phyloP scores from a whole-genome alignment of 2,113 vertebrate genomes.

The Taurulus bubalis region DNA sequence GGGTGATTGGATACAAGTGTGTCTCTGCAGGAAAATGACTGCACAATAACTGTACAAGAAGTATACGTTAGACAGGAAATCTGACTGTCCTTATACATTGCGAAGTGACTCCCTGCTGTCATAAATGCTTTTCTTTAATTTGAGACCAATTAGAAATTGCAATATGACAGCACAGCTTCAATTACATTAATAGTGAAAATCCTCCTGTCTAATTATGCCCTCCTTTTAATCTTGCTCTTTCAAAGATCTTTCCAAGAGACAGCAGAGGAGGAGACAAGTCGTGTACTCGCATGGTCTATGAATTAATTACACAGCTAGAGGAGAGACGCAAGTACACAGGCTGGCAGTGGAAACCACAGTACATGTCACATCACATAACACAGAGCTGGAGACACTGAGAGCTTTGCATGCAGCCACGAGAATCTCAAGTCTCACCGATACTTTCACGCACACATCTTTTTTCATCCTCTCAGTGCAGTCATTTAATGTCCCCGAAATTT shows the following conservation, averaged over 20 bases:
- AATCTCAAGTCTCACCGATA: constrained; percentile 28
- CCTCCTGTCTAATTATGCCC: constrained; percentile 75
- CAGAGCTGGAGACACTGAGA: constrained; percentile 65
- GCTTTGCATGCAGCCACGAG: constrained; percentile 55
- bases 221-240: constrained; percentile 65
- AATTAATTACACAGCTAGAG: constrained; percentile 80
- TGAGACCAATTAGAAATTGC: constrained; percentile 75
- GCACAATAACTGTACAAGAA: constrained; percentile 18
- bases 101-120: constrained; percentile 36
- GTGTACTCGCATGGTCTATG: constrained; percentile 62
- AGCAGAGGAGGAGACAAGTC: constrained; percentile 59
- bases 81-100: constrained; percentile 67
- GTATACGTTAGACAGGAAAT: constrained; percentile 36
- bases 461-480: constrained; percentile 7
- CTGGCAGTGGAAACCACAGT: constrained; percentile 67
- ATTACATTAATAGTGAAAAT: constrained; percentile 68
- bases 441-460: constrained; percentile 1
- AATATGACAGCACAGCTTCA: constrained; percentile 71
- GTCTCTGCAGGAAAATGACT: constrained; percentile 13
- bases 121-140: constrained; percentile 61
- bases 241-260: constrained; percentile 63
- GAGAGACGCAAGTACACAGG: constrained; percentile 66
- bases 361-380: constrained; percentile 74
- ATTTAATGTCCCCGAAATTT: constrained; percentile 15
- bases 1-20: not conserved